Base-by-base conservation (phyloP, 2,888 invertebrate species). In the Napeogenes inachia region DNA sequence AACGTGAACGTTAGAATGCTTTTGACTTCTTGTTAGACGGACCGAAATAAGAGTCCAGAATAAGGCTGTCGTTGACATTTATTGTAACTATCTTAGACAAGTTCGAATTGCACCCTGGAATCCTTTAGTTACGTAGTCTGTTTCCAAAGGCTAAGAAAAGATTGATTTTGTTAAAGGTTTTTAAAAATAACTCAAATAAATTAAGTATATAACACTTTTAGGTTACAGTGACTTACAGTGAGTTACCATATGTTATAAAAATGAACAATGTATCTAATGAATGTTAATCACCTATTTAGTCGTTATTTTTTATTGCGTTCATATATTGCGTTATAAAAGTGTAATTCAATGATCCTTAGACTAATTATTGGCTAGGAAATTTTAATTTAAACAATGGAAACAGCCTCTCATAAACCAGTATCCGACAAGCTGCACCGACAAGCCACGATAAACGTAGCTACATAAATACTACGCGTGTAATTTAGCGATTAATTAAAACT, bases 401-500 rank as follows among this genome's bases (percentile, higher is more conserved):
- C 76, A 35, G 32, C 60, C 66, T 67, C 63, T 72, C 71, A 71
- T 75, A 79, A 82, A 81, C 75, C 75, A 79, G 77, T 75, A 74
- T 68, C 67, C 76, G 73, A 75, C 76, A 76, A 77, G 71, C 57
- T 60, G 45, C 74, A 74, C 75, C 77, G 74, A 74, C 77, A 75
- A 74, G 73, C 75, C 75, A 59, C 78, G 77, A 83, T 83, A 83
- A 76, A 61, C 74, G 73, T 68, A 73, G 78, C 50, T 50, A 50
- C 78, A 80, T 78, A 80, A 81, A 81, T 73, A 76, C 71, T 78
- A 80, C 80, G 76, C 78, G 82, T 83, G 87, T 89, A 89, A 89
- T 89, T 86, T 81, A 84, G 75, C 87, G 88, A 88, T 87, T 89
- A 89, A 89, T 89, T 88, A 88, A 89, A 89, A 88, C 76, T 84